phyloP scores from a whole-genome alignment of 2,113 vertebrate species.

The Eublepharis macularius region DNA sequence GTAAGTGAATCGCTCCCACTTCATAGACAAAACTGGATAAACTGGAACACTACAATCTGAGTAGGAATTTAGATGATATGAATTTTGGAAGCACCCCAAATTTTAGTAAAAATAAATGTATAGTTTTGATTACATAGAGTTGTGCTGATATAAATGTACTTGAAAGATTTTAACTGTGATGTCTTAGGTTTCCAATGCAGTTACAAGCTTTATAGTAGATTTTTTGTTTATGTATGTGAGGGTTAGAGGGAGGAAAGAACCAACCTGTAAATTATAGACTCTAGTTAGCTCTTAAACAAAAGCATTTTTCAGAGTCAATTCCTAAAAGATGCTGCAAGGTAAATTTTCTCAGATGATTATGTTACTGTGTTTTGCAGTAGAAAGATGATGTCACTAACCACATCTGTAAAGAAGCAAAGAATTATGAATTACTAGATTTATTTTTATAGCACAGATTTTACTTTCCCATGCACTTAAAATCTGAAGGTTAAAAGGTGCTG shows the following conservation, averaged over 20 bases:
- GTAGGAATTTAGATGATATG: too few species aligned
- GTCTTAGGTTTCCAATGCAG: not conserved
- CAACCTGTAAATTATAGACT: constrained; percentile 6
- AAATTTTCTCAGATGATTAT: constrained; percentile 46
- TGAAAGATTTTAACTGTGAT: not conserved
- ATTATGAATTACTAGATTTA: constrained; percentile 30
- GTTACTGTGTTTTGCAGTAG: constrained; percentile 45
- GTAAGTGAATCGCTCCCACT: too few species aligned
- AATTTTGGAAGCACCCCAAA: too few species aligned
- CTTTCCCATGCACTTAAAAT: not conserved
- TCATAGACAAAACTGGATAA: too few species aligned
- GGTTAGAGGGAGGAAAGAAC: not conserved
- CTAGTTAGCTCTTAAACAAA: constrained; percentile 10
- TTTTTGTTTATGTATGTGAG: not conserved
- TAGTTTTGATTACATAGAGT: not conserved
- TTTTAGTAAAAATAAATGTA: not conserved
- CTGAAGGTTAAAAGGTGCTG: not conserved
- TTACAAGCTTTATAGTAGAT: constrained; percentile 9
- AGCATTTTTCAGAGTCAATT: constrained; percentile 17
- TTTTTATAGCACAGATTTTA: not conserved
- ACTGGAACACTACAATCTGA: too few species aligned
- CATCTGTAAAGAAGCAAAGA: constrained; percentile 4
- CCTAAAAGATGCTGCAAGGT: constrained; percentile 19
- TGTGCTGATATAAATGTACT: not conserved
- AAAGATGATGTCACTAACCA: constrained; percentile 34